A percentile compares a stretch with the other conserved stretches of the same genome.
Conservation (phyloP, 1,140 invertebrate genomes). For the Belonocnema kinseyi region DNA sequence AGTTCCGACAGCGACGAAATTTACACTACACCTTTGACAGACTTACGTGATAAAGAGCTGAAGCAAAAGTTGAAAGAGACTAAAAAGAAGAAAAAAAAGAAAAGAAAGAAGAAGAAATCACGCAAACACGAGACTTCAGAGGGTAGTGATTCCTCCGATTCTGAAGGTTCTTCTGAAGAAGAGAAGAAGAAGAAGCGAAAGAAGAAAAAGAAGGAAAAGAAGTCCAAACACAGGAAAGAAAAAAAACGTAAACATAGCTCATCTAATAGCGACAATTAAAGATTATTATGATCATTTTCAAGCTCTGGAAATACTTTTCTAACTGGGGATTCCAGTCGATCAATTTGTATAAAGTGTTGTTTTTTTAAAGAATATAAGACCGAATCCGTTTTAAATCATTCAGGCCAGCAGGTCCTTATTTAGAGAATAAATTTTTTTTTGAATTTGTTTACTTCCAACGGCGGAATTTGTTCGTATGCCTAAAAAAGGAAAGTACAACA, state of each 20-base stretch:
- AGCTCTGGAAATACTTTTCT: not conserved
- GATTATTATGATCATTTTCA: conserved; percentile 13
- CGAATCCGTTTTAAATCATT: no score
- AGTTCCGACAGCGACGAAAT: conserved; percentile 89
- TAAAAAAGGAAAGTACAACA: no score
- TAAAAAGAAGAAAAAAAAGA: conserved; percentile 76
- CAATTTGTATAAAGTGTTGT: no score
- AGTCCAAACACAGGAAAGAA: conserved; percentile 66
- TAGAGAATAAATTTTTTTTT: no score
- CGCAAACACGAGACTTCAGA: conserved; percentile 58
- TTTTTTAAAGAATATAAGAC: no score
- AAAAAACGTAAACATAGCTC: conserved; percentile 67
- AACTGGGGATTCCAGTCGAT: not conserved
- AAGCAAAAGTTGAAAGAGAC: conserved; percentile 78
- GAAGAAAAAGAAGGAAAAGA: conserved; percentile 68
- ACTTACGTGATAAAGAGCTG: conserved; percentile 86
- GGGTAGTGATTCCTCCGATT: conserved; percentile 54
- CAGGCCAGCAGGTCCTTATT: no score
- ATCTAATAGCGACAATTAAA: conserved; percentile 55
- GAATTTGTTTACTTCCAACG: no score
- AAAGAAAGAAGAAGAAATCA: conserved; percentile 72
- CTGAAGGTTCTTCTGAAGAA: conserved; percentile 48
- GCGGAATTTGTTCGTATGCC: no score
- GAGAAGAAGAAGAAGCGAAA: conserved; percentile 53
- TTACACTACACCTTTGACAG: conserved; percentile 88